These are phyloP conservation scores for Dasyprocta punctata DNA, from an alignment of 2,113 vertebrate genomes.

Conservation along the genomic window DNA sequence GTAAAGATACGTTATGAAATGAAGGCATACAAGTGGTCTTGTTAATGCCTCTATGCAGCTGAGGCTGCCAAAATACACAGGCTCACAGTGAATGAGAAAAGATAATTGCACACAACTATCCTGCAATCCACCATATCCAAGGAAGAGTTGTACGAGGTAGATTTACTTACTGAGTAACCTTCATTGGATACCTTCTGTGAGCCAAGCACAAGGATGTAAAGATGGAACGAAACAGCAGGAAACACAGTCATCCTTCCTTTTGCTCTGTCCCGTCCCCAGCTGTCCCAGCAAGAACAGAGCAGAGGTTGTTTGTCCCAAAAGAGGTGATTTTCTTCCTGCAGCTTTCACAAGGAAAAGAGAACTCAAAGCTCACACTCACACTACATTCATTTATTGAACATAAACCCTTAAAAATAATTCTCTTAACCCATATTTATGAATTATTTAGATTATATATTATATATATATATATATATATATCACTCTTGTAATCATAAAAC, in stretches of 20 bases:
- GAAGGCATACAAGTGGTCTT: neutral
- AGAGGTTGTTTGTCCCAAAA: neutral
- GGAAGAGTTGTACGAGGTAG: neutral
- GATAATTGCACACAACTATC: neutral
- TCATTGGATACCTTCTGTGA: neutral
- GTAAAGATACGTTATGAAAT: neutral
- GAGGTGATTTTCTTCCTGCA: neutral
- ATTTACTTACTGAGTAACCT: neutral
- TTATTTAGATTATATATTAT: neutral
- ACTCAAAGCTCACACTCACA: neutral
- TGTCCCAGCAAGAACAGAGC: neutral
- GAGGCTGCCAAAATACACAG: neutral
- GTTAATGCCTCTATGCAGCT: neutral
- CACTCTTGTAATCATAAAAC: neutral
- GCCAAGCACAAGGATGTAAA: neutral
- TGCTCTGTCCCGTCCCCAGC: neutral
- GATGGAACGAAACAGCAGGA: neutral
- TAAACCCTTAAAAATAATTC: neutral
- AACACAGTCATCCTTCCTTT: neutral
- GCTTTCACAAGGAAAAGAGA: slow-evolving; percentile 18
- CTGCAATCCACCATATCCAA: neutral
- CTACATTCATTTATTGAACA: slow-evolving; percentile 34
- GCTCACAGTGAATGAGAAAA: neutral
- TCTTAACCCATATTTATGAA: neutral
- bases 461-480: neutral